Conservation (phyloP, 2,888 invertebrate species). For the Sclerodermus sp. region DNA sequence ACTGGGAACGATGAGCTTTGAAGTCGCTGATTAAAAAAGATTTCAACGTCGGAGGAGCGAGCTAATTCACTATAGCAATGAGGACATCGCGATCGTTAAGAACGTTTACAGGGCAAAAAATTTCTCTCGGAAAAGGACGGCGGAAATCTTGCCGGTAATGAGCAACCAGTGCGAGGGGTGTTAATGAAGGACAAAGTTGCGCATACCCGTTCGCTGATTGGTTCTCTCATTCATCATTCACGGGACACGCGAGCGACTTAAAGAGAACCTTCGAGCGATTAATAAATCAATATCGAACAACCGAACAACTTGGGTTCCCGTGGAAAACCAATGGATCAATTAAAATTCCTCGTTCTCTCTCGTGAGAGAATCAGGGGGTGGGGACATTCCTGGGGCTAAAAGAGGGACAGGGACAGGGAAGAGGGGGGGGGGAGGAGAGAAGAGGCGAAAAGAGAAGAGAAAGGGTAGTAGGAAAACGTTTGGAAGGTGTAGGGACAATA, state of each 20-base stretch:
- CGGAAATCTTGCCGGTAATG: background rate
- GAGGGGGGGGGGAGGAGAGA: background rate
- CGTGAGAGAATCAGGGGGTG: too few relatives aligned
- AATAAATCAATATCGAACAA: too few relatives aligned
- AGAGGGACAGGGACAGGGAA: background rate
- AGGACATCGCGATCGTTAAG: background rate
- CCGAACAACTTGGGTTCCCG: too few relatives aligned
- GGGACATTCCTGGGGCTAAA: too few relatives aligned
- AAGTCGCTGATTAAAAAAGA: constrained; percentile 56
- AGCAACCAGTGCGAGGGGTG: background rate
- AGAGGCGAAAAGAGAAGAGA: background rate
- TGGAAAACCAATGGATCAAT: too few relatives aligned
- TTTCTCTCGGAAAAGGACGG: background rate
- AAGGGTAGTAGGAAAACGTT: background rate
- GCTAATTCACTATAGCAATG: background rate
- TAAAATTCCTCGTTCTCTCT: too few relatives aligned
- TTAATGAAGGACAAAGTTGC: background rate
- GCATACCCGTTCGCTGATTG: background rate
- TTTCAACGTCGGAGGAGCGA: constrained; percentile 13
- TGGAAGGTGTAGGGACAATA: too few relatives aligned
- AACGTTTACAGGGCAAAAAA: background rate
- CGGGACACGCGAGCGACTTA: background rate
- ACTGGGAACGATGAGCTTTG: constrained; percentile 41
- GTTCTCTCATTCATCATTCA: background rate
- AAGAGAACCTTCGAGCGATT: background rate